A percentile compares a stretch with the other conserved stretches of the same genome.
Evolutionary conservation across 2,797 vertebrate genomes (phyloP).

Genomic region (Gymnopithys bicolor): DNA sequence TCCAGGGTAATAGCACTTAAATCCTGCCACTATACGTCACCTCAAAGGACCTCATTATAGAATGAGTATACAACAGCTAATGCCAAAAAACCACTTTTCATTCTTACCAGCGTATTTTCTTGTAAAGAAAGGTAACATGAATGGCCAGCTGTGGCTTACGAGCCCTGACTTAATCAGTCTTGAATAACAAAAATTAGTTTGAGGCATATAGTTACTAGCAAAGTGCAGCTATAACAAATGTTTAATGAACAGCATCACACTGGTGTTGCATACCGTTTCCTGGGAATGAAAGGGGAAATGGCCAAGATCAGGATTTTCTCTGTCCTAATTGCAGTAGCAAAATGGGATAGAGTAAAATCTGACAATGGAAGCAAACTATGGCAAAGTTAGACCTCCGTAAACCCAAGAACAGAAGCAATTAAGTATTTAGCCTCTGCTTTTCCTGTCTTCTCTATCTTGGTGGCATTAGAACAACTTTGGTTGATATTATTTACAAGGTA

Average conservation of each 20-base stretch:
- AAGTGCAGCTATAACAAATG: neutral
- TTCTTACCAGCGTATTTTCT: slow-evolving; percentile 58
- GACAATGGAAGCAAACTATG: neutral
- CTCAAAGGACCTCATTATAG: slow-evolving; percentile 37
- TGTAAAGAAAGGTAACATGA: slow-evolving; percentile 30
- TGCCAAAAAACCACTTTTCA: slow-evolving; percentile 54
- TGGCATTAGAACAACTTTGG: neutral
- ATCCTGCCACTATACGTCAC: neutral
- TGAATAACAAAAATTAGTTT: slow-evolving; percentile 47
- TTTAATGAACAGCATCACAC: slow-evolving; percentile 6
- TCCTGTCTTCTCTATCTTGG: neutral
- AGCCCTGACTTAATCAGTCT: slow-evolving; percentile 14
- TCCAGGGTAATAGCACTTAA: neutral
- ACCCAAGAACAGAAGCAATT: neutral
- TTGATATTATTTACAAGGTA: neutral
- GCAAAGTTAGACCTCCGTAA: neutral
- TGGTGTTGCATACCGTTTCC: neutral
- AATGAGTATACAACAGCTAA: slow-evolving; percentile 13
- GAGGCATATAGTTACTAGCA: slow-evolving; percentile 8
- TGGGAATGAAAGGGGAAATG: neutral
- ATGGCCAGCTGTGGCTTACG: slow-evolving; percentile 55
- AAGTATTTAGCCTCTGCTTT: neutral
- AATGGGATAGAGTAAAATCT: neutral
- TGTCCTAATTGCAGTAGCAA: neutral
- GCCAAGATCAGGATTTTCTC: neutral